Percentiles rank a stretch among this genome's conserved stretches.
phyloP scores from a whole-genome alignment of 2,888 invertebrate species.

The Sceliomorpha sp. region DNA sequence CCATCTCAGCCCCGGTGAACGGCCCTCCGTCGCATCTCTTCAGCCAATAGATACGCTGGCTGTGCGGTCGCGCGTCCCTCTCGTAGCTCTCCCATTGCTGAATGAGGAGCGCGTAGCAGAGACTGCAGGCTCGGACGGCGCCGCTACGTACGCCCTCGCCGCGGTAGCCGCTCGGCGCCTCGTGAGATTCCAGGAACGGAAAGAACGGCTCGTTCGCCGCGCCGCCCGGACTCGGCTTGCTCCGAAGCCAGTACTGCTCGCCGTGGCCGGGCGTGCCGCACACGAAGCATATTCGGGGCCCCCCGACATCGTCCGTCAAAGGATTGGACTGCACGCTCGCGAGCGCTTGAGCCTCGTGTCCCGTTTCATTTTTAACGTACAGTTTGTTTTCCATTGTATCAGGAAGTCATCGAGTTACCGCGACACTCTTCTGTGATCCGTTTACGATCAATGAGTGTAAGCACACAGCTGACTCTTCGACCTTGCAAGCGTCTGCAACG shows the following conservation, averaged over 20 bases:
- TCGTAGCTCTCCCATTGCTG: constrained; percentile 97
- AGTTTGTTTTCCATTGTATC: constrained; percentile 83
- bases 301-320: constrained; percentile 60
- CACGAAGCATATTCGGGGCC: constrained; percentile 83
- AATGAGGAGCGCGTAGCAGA: constrained; percentile 91
- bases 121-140: constrained; percentile 88
- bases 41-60: constrained; percentile 94
- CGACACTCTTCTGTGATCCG: too few relatives aligned
- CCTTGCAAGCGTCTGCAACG: too few relatives aligned
- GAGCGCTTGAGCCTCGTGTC: constrained; percentile 80
- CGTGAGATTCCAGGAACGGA: constrained; percentile 94
- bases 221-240: constrained; percentile 86
- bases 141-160: constrained; percentile 76
- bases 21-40: constrained; percentile 95
- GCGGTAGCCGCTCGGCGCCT: constrained; percentile 90
- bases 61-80: constrained; percentile 90
- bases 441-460: too few relatives aligned
- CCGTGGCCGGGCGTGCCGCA: constrained; percentile 87
- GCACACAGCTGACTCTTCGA: too few relatives aligned
- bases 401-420: constrained; percentile 73
- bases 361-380: constrained; percentile 87
- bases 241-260: constrained; percentile 84
- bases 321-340: constrained; percentile 65
- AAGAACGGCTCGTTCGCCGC: constrained; percentile 90
- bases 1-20: constrained; percentile 94